Evolutionary conservation across 2,888 invertebrate genomes (phyloP), one percentile per base, ranked within the genome.

Genomic region (Trilocha varians): DNA sequence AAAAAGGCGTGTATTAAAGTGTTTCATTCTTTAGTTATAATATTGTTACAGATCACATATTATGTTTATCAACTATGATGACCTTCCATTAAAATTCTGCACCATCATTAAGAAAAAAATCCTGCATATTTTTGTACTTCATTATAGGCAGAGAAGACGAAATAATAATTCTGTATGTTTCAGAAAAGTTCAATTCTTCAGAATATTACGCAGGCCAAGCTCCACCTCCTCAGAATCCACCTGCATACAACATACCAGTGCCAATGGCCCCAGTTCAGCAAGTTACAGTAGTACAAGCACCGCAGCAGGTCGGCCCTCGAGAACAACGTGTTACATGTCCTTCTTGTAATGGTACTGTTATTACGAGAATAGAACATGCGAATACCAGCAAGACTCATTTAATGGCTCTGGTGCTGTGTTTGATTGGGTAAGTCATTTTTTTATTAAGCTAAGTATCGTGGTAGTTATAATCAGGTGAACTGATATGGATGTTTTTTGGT

Each of bases 371-470:
- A 2, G 35, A 47, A 17, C 9, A 11, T 5, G 34, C 35, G 13
- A 2, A 40, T 8, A 25, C 42, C 2, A 39, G 32, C 18, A 35
- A 17, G 11, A 42, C 46, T 5, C 45, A 47, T 17, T 16, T 43
- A 2, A 39, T 41, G 16, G 47, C 47, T n/a, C 13, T 18, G 8
- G 11, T 36, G 2, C 40, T 45, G 8, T 44, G 40, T 35, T 9
- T 47, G 8, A 2, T 40, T 11, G 36, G 32, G 41, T 47, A 38
- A 39, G 45, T 44, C 14, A 11, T 9, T 25, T 25, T 25, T 25
- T 25, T 9, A 5, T 25, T 25, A 34, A 6, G n/a, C 2, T n/a
- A 13, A 34, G 13, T n/a, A n/a, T n/a, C n/a, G n/a, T n/a, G n/a
- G n/a, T n/a, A n/a, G n/a, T n/a, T n/a, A n/a, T n/a, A n/a, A n/a